Conservation (phyloP, 2,113 vertebrate species). For the Phyllostomus discolor region DNA sequence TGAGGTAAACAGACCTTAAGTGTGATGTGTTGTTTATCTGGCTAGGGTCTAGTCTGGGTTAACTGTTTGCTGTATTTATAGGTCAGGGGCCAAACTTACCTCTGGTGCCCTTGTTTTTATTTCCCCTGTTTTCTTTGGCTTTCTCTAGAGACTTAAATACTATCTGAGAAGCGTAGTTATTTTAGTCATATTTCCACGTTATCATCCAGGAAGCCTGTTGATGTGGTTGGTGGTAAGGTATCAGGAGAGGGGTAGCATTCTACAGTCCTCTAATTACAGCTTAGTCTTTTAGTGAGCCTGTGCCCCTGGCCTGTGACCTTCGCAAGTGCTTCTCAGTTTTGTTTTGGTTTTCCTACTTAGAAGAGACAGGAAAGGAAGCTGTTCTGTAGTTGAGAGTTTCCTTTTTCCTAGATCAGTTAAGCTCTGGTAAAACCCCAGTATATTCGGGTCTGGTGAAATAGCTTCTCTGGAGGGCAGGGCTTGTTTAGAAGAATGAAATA, state of each 20-base stretch:
- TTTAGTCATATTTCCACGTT: background rate
- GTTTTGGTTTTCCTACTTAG: background rate
- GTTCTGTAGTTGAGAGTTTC: background rate
- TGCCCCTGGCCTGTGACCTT: background rate
- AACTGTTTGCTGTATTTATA: background rate
- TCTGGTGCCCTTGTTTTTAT: background rate
- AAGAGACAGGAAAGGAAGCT: background rate
- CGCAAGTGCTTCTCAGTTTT: background rate
- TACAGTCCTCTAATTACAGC: background rate
- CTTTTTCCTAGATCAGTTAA: background rate
- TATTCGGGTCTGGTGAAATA: background rate
- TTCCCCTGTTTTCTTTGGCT: background rate
- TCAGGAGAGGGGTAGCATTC: background rate
- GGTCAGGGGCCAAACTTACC: background rate
- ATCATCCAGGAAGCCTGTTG: background rate
- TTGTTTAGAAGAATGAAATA: background rate
- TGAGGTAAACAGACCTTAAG: background rate
- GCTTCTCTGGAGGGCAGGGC: background rate
- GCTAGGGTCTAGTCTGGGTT: background rate
- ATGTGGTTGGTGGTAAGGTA: background rate
- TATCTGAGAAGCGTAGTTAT: background rate
- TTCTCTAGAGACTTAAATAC: background rate
- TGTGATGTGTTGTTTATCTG: background rate
- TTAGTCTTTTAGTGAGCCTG: background rate
- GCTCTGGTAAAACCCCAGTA: background rate